Conservation (phyloP, 1,140 invertebrate species). For the Macrobrachium nipponense region DNA sequence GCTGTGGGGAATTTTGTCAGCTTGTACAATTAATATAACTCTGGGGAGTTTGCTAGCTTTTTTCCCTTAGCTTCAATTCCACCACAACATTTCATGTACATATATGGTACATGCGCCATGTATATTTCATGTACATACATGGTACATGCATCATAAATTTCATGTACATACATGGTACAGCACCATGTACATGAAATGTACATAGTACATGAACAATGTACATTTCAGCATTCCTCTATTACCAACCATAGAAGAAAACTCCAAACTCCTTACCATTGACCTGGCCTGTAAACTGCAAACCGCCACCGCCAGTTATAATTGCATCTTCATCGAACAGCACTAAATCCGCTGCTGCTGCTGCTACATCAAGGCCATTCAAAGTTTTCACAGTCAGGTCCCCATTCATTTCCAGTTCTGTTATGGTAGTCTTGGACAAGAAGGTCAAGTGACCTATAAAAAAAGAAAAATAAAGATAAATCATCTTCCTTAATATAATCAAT, state of each 20-base stretch:
- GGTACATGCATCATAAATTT: no score
- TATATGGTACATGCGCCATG: no score
- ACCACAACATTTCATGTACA: no score
- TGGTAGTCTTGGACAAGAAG: neutral
- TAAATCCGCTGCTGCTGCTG: neutral
- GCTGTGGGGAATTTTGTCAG: no score
- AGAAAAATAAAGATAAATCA: no score
- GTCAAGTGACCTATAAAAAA: constrained; percentile 5
- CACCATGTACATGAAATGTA: neutral
- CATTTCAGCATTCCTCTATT: neutral
- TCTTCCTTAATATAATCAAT: no score
- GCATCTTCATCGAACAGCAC: constrained; percentile 30
- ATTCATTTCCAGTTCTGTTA: neutral
- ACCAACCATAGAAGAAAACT: neutral
- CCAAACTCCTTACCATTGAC: neutral
- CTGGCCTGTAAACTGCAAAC: constrained; percentile 15
- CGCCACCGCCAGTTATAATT: neutral
- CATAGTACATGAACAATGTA: neutral
- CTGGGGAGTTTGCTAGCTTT: no score
- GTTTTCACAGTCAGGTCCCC: constrained; percentile 23
- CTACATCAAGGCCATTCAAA: constrained; percentile 28
- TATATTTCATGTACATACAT: no score
- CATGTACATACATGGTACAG: no score
- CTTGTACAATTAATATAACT: no score
- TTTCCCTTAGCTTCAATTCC: no score